phyloP scores from a whole-genome alignment of 2,888 invertebrate genomes.

The Slavum lentiscoides region DNA sequence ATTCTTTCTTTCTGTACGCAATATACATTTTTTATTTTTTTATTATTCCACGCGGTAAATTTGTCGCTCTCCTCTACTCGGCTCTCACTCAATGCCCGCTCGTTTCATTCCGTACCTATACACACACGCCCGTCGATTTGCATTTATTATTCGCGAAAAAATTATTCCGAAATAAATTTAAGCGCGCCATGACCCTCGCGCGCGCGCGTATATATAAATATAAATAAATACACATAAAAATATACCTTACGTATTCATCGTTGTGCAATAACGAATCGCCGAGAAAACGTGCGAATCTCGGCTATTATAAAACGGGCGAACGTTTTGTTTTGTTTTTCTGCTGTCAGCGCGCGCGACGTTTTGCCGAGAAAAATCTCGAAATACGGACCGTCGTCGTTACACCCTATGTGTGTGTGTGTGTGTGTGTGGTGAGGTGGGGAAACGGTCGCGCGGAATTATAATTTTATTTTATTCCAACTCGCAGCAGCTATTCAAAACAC shows the following conservation, averaged over 20 bases:
- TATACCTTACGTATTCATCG: not conserved
- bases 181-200: slow-evolving; percentile 14
- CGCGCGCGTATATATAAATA: not conserved
- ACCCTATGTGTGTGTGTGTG: no score
- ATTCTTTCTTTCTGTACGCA: slow-evolving; percentile 7
- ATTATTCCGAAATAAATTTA: slow-evolving; percentile 53
- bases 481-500: no score
- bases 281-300: no score
- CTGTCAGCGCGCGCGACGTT: no score
- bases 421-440: no score
- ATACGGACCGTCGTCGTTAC: no score
- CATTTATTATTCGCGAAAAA: slow-evolving; percentile 47
- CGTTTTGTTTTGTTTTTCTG: no score
- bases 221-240: no score
- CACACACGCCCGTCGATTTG: slow-evolving; percentile 6
- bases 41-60: slow-evolving; percentile 32
- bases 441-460: no score
- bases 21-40: not conserved
- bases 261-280: not conserved
- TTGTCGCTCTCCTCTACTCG: not conserved
- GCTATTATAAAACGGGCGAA: no score
- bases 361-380: no score
- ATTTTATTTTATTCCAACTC: no score
- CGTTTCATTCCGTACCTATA: not conserved
- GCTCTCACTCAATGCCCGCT: not conserved